Base-by-base conservation (phyloP, 1,140 invertebrate species). In the Manduca sexta region DNA sequence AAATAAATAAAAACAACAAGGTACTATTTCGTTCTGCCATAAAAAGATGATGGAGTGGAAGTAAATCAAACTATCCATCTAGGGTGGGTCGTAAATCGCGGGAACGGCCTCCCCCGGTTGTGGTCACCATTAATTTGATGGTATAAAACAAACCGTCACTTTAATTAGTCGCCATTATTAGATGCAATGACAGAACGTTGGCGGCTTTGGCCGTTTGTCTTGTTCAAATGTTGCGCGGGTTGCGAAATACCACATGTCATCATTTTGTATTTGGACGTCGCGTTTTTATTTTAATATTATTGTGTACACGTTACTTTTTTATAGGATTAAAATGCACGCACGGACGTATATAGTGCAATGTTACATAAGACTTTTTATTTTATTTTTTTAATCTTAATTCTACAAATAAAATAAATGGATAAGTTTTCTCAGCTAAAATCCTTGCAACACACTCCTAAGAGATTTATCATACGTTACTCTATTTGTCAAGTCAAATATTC, bases 81-180 rank as follows among this genome's bases (percentile, higher is more conserved):
- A 49, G 53, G 31, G 26, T 41, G 43, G 47, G 39, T 44, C 60
- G 47, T 60, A 60, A 60, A 64, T 58, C 54, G 42, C 39, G 56
- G 26, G 44, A 52, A 43, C 43, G 41, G 34, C 29, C 38, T 12
- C 52, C 44, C 49, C 44, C 44, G 47, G 57, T 46, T 62, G 65
- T 49, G 60, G 64, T 57, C 57, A 64, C 60, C 71, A 74, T 74
- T 74, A 72, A 74, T 74, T 74, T 68, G 69, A 69, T 63, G 71
- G 64, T 62, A 74, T 74, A 71, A 66, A 74, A 74, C 71, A 74
- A 74, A 74, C 65, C 62, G 69, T 72, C 71, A 72, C 56, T 68
- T 74, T 74, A 74, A 74, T 74, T 74, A 72, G 69, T 56, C 38
- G 21, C 64, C 62, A 74, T 74, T 74, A 74, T 68, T 66, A 66